Conservation (phyloP, 2,888 invertebrate genomes). For the Noctua comes region DNA sequence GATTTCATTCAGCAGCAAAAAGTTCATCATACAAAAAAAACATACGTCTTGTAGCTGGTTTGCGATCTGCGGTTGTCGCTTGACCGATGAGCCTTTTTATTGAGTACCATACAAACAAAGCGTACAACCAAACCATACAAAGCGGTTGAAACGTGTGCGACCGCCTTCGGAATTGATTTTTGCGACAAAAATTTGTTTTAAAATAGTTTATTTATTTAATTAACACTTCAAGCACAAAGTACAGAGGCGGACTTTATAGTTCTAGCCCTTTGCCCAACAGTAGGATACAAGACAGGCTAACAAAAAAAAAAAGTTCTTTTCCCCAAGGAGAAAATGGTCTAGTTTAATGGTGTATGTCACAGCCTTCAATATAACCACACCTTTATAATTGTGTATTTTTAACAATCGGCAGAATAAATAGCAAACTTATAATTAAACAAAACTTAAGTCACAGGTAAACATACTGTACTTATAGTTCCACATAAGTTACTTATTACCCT, state of each 20-base stretch:
- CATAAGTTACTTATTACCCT: constrained; percentile 25
- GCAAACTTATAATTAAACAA: neutral
- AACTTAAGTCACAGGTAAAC: neutral
- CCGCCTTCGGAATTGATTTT: neutral
- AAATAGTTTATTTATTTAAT: too few species aligned
- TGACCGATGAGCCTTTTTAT: neutral
- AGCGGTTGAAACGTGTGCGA: neutral
- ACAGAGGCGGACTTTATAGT: too few species aligned
- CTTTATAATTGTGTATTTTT: neutral
- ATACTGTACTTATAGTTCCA: neutral
- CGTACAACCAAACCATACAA: too few species aligned
- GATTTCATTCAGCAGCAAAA: neutral
- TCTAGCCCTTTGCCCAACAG: too few species aligned
- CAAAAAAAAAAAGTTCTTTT: too few species aligned
- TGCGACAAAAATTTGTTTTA: neutral
- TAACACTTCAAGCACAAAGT: too few species aligned
- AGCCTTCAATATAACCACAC: neutral
- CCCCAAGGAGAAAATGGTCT: neutral
- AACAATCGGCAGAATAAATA: neutral
- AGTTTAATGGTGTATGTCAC: neutral
- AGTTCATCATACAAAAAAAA: neutral
- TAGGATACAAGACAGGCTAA: too few species aligned
- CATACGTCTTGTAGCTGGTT: neutral
- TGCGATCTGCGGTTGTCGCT: neutral
- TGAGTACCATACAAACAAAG: too few species aligned